Evolutionary conservation across 30 jellyfish, hydroid and myxozoan species (phyloP).

Genomic region (Nemopilema nomurai): DNA sequence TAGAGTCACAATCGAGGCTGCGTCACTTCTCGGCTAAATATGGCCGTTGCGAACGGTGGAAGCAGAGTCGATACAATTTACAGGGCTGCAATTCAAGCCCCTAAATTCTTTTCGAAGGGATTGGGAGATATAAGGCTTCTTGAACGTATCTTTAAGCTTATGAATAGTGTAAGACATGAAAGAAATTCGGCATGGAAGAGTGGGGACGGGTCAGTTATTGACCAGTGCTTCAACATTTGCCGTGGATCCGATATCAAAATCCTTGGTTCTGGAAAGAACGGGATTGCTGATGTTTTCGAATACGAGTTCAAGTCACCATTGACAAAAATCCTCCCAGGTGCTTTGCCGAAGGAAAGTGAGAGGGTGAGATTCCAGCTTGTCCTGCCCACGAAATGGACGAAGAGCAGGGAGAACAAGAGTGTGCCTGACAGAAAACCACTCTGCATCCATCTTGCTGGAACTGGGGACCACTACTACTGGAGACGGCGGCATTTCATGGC

Average conservation of each 20-base stretch:
- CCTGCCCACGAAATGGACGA: slow-evolving; percentile 67
- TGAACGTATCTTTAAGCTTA: slow-evolving; percentile 47
- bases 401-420: neutral
- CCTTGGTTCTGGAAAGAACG: slow-evolving; percentile 48
- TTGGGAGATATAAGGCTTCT: slow-evolving; percentile 83
- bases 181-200: slow-evolving; percentile 3
- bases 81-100: slow-evolving; percentile 71
- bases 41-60: slow-evolving; percentile 57
- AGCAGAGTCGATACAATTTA: slow-evolving; percentile 58
- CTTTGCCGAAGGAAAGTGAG: slow-evolving; percentile 89
- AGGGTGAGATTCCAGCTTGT: slow-evolving; percentile 76
- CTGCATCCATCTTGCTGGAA: slow-evolving; percentile 89
- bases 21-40: neutral
- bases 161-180: slow-evolving; percentile 17
- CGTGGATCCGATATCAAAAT: slow-evolving; percentile 57
- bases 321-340: slow-evolving; percentile 70
- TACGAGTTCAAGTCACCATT: slow-evolving; percentile 88
- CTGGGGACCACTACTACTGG: slow-evolving; percentile 96
- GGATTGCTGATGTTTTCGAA: slow-evolving; percentile 55
- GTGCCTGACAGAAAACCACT: slow-evolving; percentile 47
- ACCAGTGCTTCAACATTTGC: slow-evolving; percentile 41
- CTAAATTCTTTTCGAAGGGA: slow-evolving; percentile 82
- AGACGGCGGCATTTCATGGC: slow-evolving; percentile 90
- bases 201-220: slow-evolving; percentile 42
- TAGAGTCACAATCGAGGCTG: slow-evolving; percentile 11